Conservation (phyloP, 1,140 invertebrate species). For the Drosophila pruinosa region DNA sequence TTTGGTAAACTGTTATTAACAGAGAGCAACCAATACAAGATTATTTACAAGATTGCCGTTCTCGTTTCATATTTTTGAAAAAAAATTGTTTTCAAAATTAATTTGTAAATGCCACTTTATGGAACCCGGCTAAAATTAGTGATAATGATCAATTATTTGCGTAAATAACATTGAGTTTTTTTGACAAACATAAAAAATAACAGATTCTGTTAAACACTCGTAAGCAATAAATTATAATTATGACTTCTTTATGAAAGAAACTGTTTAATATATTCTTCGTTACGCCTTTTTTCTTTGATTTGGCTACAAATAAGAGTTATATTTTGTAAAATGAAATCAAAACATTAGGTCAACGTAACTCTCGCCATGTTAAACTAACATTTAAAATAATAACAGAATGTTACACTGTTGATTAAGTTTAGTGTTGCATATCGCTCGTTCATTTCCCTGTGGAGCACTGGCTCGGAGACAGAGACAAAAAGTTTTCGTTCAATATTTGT, state of each 20-base stretch:
- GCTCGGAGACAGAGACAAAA: background rate
- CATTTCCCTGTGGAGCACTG: background rate
- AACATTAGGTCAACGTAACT: background rate
- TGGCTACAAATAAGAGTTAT: background rate
- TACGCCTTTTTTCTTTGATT: background rate
- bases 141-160: background rate
- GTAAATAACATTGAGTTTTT: background rate
- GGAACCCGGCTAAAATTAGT: background rate
- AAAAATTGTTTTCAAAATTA: background rate
- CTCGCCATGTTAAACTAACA: background rate
- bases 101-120: background rate
- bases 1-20: conserved; percentile 19
- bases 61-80: background rate
- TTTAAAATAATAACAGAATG: background rate
- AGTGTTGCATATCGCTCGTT: background rate
- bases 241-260: background rate
- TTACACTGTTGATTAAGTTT: background rate
- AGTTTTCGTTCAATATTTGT: conserved; percentile 24
- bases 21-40: background rate
- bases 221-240: too few relatives aligned
- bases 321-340: background rate
- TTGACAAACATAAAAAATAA: background rate
- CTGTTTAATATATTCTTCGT: background rate
- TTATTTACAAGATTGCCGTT: background rate
- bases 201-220: background rate